These are phyloP conservation scores for Danionella dracula DNA, from an alignment of 2,797 vertebrate genomes.

Conservation along the genomic window DNA sequence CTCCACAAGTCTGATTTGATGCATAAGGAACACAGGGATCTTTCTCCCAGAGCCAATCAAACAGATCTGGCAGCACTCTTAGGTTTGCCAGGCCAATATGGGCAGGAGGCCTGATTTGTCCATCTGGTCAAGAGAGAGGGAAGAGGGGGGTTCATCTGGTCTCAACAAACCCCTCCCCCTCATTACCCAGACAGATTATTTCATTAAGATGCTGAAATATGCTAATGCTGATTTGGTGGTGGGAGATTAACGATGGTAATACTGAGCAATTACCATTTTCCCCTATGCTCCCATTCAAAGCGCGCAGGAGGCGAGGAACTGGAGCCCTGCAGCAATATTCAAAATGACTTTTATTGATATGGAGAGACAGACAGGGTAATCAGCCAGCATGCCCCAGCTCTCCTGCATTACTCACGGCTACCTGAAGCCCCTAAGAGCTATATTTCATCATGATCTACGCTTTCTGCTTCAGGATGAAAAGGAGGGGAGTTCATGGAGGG, in stretches of 20 bases:
- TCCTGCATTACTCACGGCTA: conserved; percentile 32
- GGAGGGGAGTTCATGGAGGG: conserved; percentile 33
- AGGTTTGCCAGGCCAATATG: conserved; percentile 17
- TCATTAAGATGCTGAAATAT: conserved; percentile 75
- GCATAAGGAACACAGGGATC: conserved; percentile 2
- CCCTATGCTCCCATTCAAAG: conserved; percentile 35
- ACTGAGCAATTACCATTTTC: conserved; percentile 68
- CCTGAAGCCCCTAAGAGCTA: conserved; percentile 25
- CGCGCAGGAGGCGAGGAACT: conserved; percentile 34
- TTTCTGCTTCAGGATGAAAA: conserved; percentile 33
- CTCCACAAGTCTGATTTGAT: conserved; percentile 4
- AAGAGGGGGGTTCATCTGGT: conserved; percentile 37
- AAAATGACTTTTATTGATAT: conserved; percentile 65
- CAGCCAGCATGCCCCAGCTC: conserved; percentile 59
- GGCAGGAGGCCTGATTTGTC: conserved; percentile 32
- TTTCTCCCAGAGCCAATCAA: conserved; percentile 15
- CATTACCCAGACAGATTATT: conserved; percentile 69
- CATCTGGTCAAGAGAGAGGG: conserved; percentile 29
- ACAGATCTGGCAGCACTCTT: conserved; percentile 24
- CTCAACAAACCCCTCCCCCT: conserved; percentile 45
- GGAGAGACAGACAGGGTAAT: conserved; percentile 56
- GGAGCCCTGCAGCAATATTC: conserved; percentile 52
- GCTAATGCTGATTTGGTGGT: conserved; percentile 71
- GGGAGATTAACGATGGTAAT: conserved; percentile 69
- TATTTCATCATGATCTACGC: conserved; percentile 45